Evolutionary conservation across 30 jellyfish, hydroid and myxozoan genomes (phyloP).

Genomic region (Nemopilema nomurai): DNA sequence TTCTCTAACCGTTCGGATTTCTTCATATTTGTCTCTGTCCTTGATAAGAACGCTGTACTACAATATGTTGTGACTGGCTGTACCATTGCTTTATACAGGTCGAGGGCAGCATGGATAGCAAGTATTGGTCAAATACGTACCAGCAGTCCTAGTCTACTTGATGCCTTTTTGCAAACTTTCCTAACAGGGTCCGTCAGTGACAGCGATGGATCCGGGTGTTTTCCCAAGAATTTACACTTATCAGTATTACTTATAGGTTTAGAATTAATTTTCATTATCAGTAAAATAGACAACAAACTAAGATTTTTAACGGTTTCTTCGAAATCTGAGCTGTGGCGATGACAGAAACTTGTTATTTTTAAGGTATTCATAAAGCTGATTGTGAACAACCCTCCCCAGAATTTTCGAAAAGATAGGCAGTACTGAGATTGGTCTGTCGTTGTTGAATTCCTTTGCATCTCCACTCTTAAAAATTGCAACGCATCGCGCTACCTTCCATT

Average conservation of each 20-base stretch:
- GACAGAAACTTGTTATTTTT: conserved; percentile 54
- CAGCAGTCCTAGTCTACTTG: conserved; percentile 53
- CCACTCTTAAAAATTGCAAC: conserved; percentile 72
- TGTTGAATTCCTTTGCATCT: conserved; percentile 47
- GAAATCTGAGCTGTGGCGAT: conserved; percentile 64
- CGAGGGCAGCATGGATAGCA: conserved; percentile 71
- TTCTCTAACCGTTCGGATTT: no score
- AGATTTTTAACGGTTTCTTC: conserved; percentile 54
- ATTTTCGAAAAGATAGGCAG: conserved; percentile 51
- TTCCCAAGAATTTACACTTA: conserved; percentile 34
- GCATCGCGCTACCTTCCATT: conserved; percentile 66
- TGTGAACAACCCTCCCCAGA: conserved; percentile 57
- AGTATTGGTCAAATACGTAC: conserved; percentile 61
- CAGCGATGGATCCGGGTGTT: conserved; percentile 24
- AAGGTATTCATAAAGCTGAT: conserved; percentile 59
- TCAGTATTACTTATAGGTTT: conserved; percentile 35
- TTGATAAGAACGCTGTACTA: conserved; percentile 31
- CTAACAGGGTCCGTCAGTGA: conserved; percentile 33
- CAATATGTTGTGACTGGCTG: conserved; percentile 50
- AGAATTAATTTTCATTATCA: conserved; percentile 22
- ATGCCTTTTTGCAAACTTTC: conserved; percentile 36
- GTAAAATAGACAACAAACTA: conserved; percentile 55
- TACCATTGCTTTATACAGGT: conserved; percentile 50
- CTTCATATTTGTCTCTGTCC: conserved; percentile 13
- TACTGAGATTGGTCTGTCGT: conserved; percentile 82